A percentile compares a stretch with the other conserved stretches of the same genome.
These are phyloP conservation scores for Apodemia duryi DNA, from an alignment of 2,888 invertebrate species.

Conservation along the genomic window DNA sequence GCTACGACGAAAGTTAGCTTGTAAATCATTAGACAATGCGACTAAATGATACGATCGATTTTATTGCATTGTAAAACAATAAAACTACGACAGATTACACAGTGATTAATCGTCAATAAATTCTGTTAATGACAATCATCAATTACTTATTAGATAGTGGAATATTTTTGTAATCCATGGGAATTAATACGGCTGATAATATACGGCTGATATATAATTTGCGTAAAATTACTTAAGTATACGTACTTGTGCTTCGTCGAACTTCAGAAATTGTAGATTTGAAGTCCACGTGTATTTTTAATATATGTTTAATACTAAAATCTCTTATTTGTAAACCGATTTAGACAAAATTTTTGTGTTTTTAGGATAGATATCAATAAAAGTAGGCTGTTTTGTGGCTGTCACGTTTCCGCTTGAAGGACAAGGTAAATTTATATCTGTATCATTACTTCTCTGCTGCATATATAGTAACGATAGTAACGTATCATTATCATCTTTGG, in stretches of 20 bases:
- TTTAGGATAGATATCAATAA: too few relatives aligned
- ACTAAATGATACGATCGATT: slow-evolving; percentile 64
- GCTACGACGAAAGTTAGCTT: slow-evolving; percentile 61
- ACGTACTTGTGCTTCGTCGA: too few relatives aligned
- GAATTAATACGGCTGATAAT: not conserved
- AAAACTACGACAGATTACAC: slow-evolving; percentile 53
- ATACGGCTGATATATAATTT: not conserved
- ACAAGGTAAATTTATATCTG: too few relatives aligned
- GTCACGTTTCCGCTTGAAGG: too few relatives aligned
- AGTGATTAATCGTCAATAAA: slow-evolving; percentile 47
- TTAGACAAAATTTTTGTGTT: too few relatives aligned
- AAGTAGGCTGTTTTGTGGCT: too few relatives aligned
- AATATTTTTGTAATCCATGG: not conserved
- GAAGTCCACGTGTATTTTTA: not conserved
- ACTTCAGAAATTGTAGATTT: too few relatives aligned
- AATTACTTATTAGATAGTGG: not conserved
- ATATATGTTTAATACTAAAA: slow-evolving; percentile 29
- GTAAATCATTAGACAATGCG: slow-evolving; percentile 61
- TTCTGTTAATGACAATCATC: not conserved
- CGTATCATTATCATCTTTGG: too few relatives aligned
- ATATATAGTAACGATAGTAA: too few relatives aligned
- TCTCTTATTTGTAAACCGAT: too few relatives aligned
- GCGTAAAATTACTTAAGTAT: not conserved
- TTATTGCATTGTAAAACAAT: slow-evolving; percentile 60
- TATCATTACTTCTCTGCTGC: too few relatives aligned